Evolutionary conservation across 1,140 invertebrate genomes (phyloP).

Genomic region (Pararge aegeria): DNA sequence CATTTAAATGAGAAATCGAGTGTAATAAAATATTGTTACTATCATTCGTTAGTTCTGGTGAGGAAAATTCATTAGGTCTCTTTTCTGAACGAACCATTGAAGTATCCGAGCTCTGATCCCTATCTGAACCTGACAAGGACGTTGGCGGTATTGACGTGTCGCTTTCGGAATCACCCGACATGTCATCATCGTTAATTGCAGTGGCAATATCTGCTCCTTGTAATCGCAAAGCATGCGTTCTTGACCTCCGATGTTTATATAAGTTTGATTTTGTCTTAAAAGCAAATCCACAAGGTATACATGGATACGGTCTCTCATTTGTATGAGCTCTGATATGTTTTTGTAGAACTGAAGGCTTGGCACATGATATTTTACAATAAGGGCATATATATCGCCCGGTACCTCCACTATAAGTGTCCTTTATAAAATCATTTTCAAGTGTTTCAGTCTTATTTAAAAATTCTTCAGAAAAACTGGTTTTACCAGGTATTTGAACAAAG

Average conservation of each 20-base stretch:
- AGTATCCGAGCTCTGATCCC: conserved; percentile 41
- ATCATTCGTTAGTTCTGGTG: conserved; percentile 60
- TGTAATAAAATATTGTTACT: conserved; percentile 42
- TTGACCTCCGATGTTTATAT: conserved; percentile 93
- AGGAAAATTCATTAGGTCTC: conserved; percentile 62
- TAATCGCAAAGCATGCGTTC: conserved; percentile 87
- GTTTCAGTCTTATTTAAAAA: conserved; percentile 77
- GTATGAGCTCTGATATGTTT: conserved; percentile 96
- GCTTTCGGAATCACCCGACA: conserved; percentile 78
- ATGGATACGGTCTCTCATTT: conserved; percentile 96
- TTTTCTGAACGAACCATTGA: conserved; percentile 49
- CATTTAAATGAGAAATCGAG: conserved; percentile 38
- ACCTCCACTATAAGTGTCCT: conserved; percentile 70
- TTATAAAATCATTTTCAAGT: conserved; percentile 75
- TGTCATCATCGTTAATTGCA: conserved; percentile 76
- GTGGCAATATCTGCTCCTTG: conserved; percentile 80
- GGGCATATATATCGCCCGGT: conserved; percentile 88
- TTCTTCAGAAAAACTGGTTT: conserved; percentile 75
- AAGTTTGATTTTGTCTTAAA: conserved; percentile 97
- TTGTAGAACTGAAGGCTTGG: conserved; percentile 95
- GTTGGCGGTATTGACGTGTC: conserved; percentile 66
- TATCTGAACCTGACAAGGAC: conserved; percentile 53
- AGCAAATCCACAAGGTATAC: conserved; percentile 92
- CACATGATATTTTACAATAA: conserved; percentile 92
- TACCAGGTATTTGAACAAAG: conserved; percentile 72